Conservation (phyloP, 2,888 invertebrate species). For the Ceriagrion tenellum region DNA sequence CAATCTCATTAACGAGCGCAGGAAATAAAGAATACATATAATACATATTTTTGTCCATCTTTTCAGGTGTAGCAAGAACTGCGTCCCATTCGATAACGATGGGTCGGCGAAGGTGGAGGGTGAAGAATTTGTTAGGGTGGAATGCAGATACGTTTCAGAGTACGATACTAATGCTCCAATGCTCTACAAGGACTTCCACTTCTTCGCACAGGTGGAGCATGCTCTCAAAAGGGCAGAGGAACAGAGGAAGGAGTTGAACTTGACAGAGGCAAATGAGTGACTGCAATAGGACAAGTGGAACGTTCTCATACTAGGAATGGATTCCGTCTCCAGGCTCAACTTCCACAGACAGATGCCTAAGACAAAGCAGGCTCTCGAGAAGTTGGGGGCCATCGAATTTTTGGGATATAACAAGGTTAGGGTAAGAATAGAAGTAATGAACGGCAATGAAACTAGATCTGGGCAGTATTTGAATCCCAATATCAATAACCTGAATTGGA, state of each 20-base stretch:
- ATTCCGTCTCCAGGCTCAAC: conserved; percentile 91
- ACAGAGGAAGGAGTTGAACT: conserved; percentile 36
- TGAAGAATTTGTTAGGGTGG: conserved; percentile 85
- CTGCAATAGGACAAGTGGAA: conserved; percentile 69
- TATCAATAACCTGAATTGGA: too few species aligned
- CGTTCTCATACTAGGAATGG: conserved; percentile 82
- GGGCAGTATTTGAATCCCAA: too few species aligned
- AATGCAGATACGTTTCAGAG: conserved; percentile 78
- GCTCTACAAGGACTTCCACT: conserved; percentile 85
- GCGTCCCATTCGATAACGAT: conserved; percentile 79
- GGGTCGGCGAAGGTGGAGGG: conserved; percentile 81
- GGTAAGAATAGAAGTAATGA: not conserved
- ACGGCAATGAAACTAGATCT: too few species aligned
- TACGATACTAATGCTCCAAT: conserved; percentile 75
- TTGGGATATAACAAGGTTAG: conserved; percentile 91
- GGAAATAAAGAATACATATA: too few species aligned
- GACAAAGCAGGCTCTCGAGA: conserved; percentile 82
- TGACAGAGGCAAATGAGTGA: not conserved
- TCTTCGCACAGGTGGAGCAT: conserved; percentile 80
- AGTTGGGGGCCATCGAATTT: conserved; percentile 86
- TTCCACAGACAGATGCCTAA: conserved; percentile 91
- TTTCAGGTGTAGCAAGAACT: conserved; percentile 78
- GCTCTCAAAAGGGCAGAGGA: conserved; percentile 74
- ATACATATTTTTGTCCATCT: not conserved
- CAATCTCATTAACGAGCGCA: too few species aligned